Evolutionary conservation across 2,113 vertebrate genomes (phyloP).

Genomic region (Microtus oregoni): DNA sequence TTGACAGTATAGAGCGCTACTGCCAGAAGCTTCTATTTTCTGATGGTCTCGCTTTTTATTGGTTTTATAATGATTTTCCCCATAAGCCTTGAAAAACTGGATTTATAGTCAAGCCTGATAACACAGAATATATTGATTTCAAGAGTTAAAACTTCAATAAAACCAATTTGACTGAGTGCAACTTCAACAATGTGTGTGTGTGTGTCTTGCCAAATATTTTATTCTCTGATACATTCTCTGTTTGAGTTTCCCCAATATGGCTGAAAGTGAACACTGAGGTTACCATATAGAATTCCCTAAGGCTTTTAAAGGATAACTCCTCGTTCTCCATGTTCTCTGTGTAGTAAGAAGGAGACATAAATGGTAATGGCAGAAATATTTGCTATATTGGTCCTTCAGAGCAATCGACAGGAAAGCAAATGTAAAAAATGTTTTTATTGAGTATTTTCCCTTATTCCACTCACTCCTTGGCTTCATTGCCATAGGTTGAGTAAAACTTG

Average conservation of each 20-base stretch:
- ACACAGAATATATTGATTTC: neutral
- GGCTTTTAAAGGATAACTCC: slow-evolving; percentile 69
- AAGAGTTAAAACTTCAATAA: slow-evolving; percentile 24
- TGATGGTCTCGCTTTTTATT: slow-evolving; percentile 24
- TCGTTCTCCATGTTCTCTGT: slow-evolving; percentile 59
- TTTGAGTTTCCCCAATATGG: slow-evolving; percentile 66
- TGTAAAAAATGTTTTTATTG: neutral
- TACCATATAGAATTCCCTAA: slow-evolving; percentile 65
- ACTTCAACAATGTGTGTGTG: neutral
- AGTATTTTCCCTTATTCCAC: neutral
- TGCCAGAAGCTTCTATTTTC: slow-evolving; percentile 39
- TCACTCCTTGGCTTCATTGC: slow-evolving; percentile 6
- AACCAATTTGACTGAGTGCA: slow-evolving; percentile 1
- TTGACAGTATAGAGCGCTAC: neutral
- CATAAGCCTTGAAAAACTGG: slow-evolving; percentile 60
- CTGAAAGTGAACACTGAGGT: slow-evolving; percentile 75
- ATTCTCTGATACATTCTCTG: slow-evolving; percentile 71
- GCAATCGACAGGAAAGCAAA: slow-evolving; percentile 45
- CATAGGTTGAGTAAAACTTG: neutral
- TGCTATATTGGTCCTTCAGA: slow-evolving; percentile 24
- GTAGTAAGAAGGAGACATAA: slow-evolving; percentile 50
- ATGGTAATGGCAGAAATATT: slow-evolving; percentile 28
- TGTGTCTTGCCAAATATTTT: slow-evolving; percentile 19
- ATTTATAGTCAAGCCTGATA: slow-evolving; percentile 5
- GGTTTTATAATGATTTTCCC: slow-evolving; percentile 1